A percentile compares a stretch with the other conserved stretches of the same genome.
phyloP scores from a whole-genome alignment of 2,888 invertebrate genomes.

The Tortrix viridana region DNA sequence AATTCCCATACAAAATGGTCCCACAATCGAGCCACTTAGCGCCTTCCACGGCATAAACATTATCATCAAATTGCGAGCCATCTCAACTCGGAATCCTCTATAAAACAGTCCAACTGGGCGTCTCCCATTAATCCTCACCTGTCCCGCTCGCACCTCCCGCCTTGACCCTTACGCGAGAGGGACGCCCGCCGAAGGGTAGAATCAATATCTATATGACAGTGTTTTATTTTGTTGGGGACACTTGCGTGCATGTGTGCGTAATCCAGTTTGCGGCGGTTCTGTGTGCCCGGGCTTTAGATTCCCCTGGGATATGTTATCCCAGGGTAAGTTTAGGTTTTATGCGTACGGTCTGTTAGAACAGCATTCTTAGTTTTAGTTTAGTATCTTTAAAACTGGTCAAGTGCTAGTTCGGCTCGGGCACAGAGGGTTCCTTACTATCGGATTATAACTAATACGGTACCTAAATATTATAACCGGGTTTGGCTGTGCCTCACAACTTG shows the following conservation, averaged over 20 bases:
- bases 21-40: not conserved
- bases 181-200: constrained; percentile 58
- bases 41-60: not conserved
- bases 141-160: constrained; percentile 48
- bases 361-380: too few species aligned
- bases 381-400: too few species aligned
- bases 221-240: constrained; percentile 78
- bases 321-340: not conserved
- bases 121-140: constrained; percentile 64
- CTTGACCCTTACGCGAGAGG: constrained; percentile 12
- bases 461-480: too few species aligned
- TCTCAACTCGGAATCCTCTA: constrained; percentile 4
- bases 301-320: constrained; percentile 3
- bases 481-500: too few species aligned
- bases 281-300: constrained; percentile 6
- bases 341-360: too few species aligned
- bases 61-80: constrained; percentile 7
- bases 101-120: constrained; percentile 52
- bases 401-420: too few species aligned
- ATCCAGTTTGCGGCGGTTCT: constrained; percentile 2
- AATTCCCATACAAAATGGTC: not conserved
- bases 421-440: too few species aligned
- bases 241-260: constrained; percentile 50
- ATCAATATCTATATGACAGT: constrained; percentile 79
- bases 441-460: too few species aligned